These are phyloP conservation scores for Drosophila ezoana DNA, from an alignment of 2,888 invertebrate species.

Conservation along the genomic window DNA sequence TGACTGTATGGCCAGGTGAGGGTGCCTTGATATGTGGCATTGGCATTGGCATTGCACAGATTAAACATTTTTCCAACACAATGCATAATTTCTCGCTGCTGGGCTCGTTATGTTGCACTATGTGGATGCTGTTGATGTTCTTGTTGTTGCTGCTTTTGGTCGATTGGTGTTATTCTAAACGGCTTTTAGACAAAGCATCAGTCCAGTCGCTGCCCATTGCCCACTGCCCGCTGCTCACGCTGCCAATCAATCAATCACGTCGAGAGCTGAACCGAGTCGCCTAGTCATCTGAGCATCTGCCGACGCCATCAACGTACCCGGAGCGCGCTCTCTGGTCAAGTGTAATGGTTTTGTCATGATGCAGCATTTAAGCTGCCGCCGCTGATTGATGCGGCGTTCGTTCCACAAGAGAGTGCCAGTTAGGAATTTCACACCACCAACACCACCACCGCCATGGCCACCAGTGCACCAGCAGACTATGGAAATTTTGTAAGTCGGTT, in stretches of 20 bases:
- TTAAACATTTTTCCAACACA: slow-evolving; percentile 71
- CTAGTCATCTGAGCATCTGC: slow-evolving; percentile 80
- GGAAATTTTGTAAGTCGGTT: slow-evolving; percentile 65
- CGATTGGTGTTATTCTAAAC: slow-evolving; percentile 77
- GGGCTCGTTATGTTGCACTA: slow-evolving; percentile 60
- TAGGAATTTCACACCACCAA: slow-evolving; percentile 75
- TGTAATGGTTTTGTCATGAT: slow-evolving; percentile 83
- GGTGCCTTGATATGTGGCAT: slow-evolving; percentile 58
- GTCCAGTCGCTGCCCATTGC: slow-evolving; percentile 37
- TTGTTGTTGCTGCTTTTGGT: slow-evolving; percentile 26
- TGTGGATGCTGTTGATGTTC: slow-evolving; percentile 21
- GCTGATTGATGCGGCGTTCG: slow-evolving; percentile 71
- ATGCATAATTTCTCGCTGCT: slow-evolving; percentile 75
- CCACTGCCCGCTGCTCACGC: slow-evolving; percentile 74
- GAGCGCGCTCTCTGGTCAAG: slow-evolving; percentile 69
- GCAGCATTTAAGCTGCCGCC: slow-evolving; percentile 82
- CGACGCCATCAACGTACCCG: slow-evolving; percentile 57
- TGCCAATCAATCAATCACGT: slow-evolving; percentile 83
- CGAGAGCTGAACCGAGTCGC: slow-evolving; percentile 58
- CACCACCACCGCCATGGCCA: slow-evolving; percentile 21
- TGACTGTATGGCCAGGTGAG: slow-evolving; percentile 42
- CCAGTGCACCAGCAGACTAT: slow-evolving; percentile 41
- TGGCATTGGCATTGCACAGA: slow-evolving; percentile 62
- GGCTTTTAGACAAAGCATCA: slow-evolving; percentile 79
- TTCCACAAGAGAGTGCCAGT: slow-evolving; percentile 68